Conservation (phyloP, 1,140 invertebrate species). For the Camponotus vicinus region DNA sequence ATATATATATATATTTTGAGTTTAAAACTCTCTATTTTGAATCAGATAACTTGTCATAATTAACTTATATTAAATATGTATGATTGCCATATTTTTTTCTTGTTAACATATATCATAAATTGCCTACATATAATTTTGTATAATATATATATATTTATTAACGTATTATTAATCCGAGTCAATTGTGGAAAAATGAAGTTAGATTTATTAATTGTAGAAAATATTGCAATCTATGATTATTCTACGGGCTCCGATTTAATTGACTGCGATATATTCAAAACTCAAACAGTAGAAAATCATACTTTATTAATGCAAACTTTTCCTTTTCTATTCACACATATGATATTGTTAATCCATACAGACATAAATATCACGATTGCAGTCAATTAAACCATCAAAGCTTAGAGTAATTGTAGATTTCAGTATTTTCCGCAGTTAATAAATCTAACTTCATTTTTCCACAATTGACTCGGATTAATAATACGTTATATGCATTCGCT, state of each 20-base stretch:
- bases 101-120: background rate
- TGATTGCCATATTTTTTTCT: background rate
- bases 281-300: background rate
- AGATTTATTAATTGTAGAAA: no score
- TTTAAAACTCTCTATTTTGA: background rate
- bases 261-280: no score
- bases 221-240: no score
- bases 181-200: no score
- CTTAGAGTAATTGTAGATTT: background rate
- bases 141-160: no score
- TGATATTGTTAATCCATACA: background rate
- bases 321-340: background rate
- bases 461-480: background rate
- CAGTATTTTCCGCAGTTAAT: background rate
- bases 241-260: no score
- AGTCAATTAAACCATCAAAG: background rate
- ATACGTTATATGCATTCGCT: background rate
- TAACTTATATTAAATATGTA: background rate
- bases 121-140: no score
- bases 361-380: background rate
- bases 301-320: background rate
- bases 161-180: no score
- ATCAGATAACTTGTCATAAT: background rate
- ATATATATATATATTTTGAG: no score
- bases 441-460: constrained; percentile 17